phyloP scores from a whole-genome alignment of 2,113 vertebrate species.

The Australoheros scitulus region DNA sequence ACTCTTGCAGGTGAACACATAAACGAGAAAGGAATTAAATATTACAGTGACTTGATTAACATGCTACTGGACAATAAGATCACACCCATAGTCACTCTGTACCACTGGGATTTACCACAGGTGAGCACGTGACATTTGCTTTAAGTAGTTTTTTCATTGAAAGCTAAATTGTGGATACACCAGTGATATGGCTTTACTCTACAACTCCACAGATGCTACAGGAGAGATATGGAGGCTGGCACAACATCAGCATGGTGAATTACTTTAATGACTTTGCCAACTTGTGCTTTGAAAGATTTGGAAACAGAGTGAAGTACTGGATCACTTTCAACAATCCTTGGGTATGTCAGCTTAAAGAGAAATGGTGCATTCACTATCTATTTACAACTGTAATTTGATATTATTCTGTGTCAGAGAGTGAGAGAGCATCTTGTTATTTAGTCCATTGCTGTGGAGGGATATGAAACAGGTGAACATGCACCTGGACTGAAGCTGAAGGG shows the following conservation, averaged over 20 bases:
- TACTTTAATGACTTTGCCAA: constrained; percentile 89
- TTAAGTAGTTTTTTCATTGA: no score
- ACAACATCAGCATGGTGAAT: constrained; percentile 85
- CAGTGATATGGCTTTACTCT: rapidly evolving
- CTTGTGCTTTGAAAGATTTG: constrained; percentile 90
- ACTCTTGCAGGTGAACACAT: constrained; percentile 80
- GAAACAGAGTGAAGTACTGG: constrained; percentile 89
- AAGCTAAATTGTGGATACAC: neutral
- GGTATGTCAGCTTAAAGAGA: constrained; percentile 68
- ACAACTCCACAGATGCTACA: constrained; percentile 80
- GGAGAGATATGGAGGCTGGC: constrained; percentile 89
- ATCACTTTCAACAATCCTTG: constrained; percentile 91
- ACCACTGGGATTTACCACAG: constrained; percentile 94
- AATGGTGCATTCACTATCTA: neutral
- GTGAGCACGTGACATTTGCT: constrained; percentile 63
- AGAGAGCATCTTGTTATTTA: constrained; percentile 51
- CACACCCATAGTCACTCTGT: constrained; percentile 87
- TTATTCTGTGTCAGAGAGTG: neutral
- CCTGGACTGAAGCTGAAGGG: constrained; percentile 86
- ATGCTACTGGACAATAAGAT: constrained; percentile 86
- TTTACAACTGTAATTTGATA: neutral
- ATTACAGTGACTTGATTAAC: constrained; percentile 87
- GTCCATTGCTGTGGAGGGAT: constrained; percentile 88
- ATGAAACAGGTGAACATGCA: constrained; percentile 87
- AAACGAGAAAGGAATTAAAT: constrained; percentile 87